phyloP scores from a whole-genome alignment of 1,140 invertebrate genomes.

The Achroia grisella region DNA sequence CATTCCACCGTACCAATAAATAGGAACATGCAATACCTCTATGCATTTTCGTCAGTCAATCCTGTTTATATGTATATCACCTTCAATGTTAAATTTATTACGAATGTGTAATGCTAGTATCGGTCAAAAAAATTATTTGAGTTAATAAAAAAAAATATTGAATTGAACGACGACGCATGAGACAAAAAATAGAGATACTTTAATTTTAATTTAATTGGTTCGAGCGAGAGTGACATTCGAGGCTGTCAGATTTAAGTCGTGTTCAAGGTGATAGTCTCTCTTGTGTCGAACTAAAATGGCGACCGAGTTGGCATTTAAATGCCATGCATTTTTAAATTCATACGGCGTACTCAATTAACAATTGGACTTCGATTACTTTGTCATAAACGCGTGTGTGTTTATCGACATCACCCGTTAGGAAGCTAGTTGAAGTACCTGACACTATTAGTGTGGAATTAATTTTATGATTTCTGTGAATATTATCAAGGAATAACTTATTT shows the following conservation, averaged over 20 bases:
- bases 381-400: conserved; percentile 47
- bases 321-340: conserved; percentile 70
- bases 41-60: conserved; percentile 5
- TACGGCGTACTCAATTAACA: conserved; percentile 62
- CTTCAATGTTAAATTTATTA: no score
- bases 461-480: conserved; percentile 47
- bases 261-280: conserved; percentile 67
- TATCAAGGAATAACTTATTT: conserved; percentile 23
- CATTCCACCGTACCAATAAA: no score
- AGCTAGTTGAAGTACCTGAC: conserved; percentile 39
- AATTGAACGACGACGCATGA: conserved; percentile 13
- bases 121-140: conserved; percentile 7
- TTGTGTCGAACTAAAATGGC: conserved; percentile 61
- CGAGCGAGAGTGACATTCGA: conserved; percentile 62
- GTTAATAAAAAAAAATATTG: conserved; percentile 12
- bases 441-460: conserved; percentile 39
- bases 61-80: neutral
- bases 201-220: conserved; percentile 55
- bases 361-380: conserved; percentile 63
- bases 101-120: neutral
- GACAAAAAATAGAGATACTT: conserved; percentile 36
- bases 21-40: conserved; percentile 11
- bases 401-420: conserved; percentile 40
- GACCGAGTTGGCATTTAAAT: conserved; percentile 68
- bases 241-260: conserved; percentile 69